Conservation (phyloP, 2,113 vertebrate genomes). For the Probosciger aterrimus region DNA sequence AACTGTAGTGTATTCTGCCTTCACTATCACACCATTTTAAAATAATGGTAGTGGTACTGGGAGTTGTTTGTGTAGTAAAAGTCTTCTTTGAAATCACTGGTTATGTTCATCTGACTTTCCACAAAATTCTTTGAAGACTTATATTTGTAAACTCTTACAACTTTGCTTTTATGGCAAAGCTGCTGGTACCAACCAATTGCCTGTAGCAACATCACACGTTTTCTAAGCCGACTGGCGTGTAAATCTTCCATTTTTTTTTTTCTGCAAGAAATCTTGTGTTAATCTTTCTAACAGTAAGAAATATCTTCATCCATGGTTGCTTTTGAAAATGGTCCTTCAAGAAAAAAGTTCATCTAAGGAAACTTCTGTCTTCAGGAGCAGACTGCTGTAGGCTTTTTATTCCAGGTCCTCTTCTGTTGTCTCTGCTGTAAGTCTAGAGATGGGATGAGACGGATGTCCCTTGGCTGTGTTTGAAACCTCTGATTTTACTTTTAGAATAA, state of each 20-base stretch:
- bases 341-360: neutral
- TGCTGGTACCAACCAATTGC: neutral
- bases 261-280: neutral
- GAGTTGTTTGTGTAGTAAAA: neutral
- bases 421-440: neutral
- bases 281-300: neutral
- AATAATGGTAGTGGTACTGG: neutral
- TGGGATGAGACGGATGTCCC: neutral
- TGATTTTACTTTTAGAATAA: neutral
- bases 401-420: neutral
- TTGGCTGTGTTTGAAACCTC: neutral
- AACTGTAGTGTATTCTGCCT: neutral
- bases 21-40: neutral
- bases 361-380: neutral
- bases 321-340: neutral
- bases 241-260: neutral
- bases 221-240: neutral
- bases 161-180: neutral
- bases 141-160: neutral
- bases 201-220: neutral
- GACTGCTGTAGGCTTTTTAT: neutral
- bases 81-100: neutral
- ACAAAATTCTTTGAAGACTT: neutral
- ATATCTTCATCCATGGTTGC: neutral
- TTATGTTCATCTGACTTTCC: neutral